Evolutionary conservation across 1,140 invertebrate species (phyloP), one percentile per base, ranked within the genome.

Genomic region (Sycophaga agraensis): DNA sequence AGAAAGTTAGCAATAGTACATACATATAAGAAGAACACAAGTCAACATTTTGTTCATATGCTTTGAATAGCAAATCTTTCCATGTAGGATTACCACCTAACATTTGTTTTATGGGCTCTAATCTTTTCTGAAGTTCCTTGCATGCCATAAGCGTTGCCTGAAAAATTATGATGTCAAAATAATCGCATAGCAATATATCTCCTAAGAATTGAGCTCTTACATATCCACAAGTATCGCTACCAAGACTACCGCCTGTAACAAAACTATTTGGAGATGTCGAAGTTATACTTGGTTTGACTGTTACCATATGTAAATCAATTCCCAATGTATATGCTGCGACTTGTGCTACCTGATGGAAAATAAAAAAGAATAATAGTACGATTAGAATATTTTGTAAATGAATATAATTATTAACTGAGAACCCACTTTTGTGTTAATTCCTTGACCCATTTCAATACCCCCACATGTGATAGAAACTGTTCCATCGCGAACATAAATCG

Each of bases 401-500:
- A n/a, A n/a, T n/a, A n/a, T n/a, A n/a, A n/a, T n/a, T n/a, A n/a
- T n/a, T n/a, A n/a, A n/a, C n/a, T n/a, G n/a, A 40, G 39, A 4
- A 39, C 19, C 26, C 40, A 87, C 85, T 79, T 88, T 88, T 0
- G 86, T 87, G 58, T 88, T 90, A 46, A 94, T 86, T 1, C 93
- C 92, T 82, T 94, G 92, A 11, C 92, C 93, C 77, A 89, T 89
- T 84, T 96, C 92, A 40, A 92, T 86, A 26, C 91, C 91, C 46
- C 87, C 90, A 70, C 93, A 90, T n/a, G 84, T 82, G 31, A 94
- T 82, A 0, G 85, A 82, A 0, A 94, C 89, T 0, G 88, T 88
- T 11, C 91, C 91, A 80, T 94, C 92, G 2, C 77, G 75, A 42
- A 88, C 86, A 73, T 88, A 91, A 59, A 94, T 84, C 3, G 88